Conservation (phyloP, 2,113 vertebrate genomes). For the Poicephalus meyeri region DNA sequence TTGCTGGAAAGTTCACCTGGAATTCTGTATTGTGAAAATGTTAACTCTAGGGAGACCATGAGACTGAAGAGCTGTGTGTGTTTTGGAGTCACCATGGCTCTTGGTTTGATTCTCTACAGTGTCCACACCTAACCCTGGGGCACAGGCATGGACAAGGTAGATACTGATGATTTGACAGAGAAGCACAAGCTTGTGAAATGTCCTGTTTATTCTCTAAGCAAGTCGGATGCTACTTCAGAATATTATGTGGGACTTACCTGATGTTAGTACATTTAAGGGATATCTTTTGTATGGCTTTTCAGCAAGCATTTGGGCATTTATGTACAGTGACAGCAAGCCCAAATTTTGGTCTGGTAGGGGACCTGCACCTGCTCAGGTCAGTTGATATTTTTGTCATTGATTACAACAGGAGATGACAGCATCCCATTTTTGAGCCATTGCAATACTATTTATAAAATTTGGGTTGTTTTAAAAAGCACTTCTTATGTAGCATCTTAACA, state of each 20-base stretch:
- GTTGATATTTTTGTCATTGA: not conserved
- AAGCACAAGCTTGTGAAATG: too few species aligned
- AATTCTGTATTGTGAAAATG: not conserved
- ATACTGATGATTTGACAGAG: not conserved
- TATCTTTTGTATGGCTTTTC: not conserved
- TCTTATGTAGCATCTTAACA: not conserved
- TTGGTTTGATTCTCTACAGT: not conserved
- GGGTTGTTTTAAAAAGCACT: not conserved
- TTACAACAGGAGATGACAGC: not conserved
- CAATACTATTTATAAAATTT: not conserved
- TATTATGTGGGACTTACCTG: not conserved
- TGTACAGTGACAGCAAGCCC: not conserved
- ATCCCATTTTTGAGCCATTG: not conserved
- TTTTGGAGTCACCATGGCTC: too few species aligned
- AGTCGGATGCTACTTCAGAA: not conserved
- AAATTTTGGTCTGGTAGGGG: not conserved
- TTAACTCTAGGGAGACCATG: not conserved
- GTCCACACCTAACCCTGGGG: accelerated
- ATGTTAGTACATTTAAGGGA: not conserved
- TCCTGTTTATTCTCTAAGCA: not conserved
- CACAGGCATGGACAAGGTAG: accelerated
- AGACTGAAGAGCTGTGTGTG: too few species aligned
- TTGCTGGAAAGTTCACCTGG: not conserved
- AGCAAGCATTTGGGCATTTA: not conserved
- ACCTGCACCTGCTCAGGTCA: not conserved